Conservation (phyloP, 1,140 invertebrate species). For the Magallana angulata region DNA sequence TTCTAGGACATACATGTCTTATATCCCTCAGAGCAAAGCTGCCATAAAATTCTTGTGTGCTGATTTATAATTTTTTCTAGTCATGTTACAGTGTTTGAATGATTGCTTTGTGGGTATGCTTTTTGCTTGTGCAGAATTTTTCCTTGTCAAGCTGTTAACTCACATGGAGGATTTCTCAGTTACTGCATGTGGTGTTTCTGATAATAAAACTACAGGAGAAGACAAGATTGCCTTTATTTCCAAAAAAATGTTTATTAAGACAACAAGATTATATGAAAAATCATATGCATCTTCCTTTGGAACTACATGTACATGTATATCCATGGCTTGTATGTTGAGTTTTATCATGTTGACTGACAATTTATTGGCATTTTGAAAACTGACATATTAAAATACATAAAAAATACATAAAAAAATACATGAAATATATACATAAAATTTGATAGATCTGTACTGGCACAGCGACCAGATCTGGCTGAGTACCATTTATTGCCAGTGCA, state of each 20-base stretch:
- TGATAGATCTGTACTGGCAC: not conserved
- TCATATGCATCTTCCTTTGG: not conserved
- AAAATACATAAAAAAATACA: not conserved
- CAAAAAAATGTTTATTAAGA: not conserved
- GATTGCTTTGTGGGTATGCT: not conserved
- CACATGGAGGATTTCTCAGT: too few relatives aligned
- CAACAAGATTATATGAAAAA: not conserved
- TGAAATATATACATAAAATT: not conserved
- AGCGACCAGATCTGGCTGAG: too few relatives aligned
- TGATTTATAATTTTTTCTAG: not conserved
- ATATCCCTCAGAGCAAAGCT: too few relatives aligned
- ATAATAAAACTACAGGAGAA: not conserved
- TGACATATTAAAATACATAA: not conserved
- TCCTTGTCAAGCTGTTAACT: too few relatives aligned
- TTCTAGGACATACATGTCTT: too few relatives aligned
- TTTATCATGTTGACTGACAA: too few relatives aligned
- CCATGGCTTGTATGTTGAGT: too few relatives aligned
- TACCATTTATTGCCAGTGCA: too few relatives aligned
- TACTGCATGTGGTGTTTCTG: not conserved
- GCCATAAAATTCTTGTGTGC: too few relatives aligned
- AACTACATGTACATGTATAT: too few relatives aligned
- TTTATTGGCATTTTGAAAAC: not conserved
- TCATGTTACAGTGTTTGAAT: not conserved
- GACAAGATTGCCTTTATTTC: not conserved
- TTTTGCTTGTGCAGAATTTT: too few relatives aligned